A percentile compares a stretch with the other conserved stretches of the same genome.
These are phyloP conservation scores for Aspidiotus destructor DNA, from an alignment of 2,888 invertebrate species.

Conservation along the genomic window DNA sequence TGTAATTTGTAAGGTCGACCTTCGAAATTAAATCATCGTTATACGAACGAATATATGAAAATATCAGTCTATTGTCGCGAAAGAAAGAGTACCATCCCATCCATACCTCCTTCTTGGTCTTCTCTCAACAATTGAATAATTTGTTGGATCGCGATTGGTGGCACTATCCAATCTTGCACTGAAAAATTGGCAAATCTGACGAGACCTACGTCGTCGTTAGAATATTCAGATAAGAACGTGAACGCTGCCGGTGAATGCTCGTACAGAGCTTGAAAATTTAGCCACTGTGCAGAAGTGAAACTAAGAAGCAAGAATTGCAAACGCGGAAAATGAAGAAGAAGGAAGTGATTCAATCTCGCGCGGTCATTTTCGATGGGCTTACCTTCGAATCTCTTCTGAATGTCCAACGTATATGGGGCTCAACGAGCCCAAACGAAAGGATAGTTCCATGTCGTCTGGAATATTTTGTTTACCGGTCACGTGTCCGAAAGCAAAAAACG, in stretches of 20 bases:
- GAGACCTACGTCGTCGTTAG: constrained; percentile 23
- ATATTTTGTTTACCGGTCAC: constrained; percentile 80
- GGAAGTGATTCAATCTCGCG: background rate
- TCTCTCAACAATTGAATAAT: too few species aligned
- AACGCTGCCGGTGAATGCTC: background rate
- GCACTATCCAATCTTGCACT: background rate
- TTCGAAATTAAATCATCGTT: too few species aligned
- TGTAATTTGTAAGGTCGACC: too few species aligned
- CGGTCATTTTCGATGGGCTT: constrained; percentile 41
- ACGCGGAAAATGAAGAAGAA: background rate
- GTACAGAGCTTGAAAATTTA: constrained; percentile 16
- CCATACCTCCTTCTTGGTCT: too few species aligned
- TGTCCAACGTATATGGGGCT: constrained; percentile 84
- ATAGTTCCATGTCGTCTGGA: constrained; percentile 72
- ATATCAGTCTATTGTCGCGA: too few species aligned
- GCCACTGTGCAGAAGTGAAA: constrained; percentile 6
- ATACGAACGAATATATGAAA: too few species aligned
- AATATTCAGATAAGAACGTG: constrained; percentile 21
- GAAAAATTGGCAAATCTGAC: constrained; percentile 8
- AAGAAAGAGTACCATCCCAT: too few species aligned
- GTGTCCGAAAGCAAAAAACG: constrained; percentile 70
- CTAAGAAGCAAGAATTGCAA: constrained; percentile 9
- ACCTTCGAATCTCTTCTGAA: constrained; percentile 66
- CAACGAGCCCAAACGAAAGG: constrained; percentile 79
- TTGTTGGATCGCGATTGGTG: background rate